Evolutionary conservation across 1,140 invertebrate species (phyloP), one percentile per base, ranked within the genome.

Genomic region (Drosophila punjabiensis): DNA sequence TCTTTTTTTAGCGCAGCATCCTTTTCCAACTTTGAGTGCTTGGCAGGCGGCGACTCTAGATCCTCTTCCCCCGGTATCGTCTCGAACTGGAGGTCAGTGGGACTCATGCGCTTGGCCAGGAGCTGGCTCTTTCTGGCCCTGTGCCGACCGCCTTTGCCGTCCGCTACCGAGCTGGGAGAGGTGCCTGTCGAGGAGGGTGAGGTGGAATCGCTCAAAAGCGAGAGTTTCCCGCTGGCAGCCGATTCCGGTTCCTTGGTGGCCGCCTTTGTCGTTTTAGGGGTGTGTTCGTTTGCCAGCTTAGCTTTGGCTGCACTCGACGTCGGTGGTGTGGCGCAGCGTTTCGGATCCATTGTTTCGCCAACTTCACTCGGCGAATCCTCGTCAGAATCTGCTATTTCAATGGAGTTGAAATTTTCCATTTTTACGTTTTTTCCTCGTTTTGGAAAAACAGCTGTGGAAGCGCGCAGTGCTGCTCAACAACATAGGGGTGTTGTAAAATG

Each of bases 341-440:
- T 61, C 55, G 63, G 11, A n/a, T 55, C 59, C 28, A 32, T 35
- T 13, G 47, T 14, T 1, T 55, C 35, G 10, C 37, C 80, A 18
- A 28, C 43, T 11, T 35, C 37, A 10, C 18, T 56, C 13, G 56
- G 18, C 45, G 55, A 55, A 13, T 86, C 83, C n/a, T 86, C 83
- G 14, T 88, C 84, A 28, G 85, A 84, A n/a, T 89, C 85, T 6
- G 76, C 30, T 16, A 88, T 85, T 85, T 89, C 85, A 59, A 88
- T 88, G 0, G 73, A 61, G 52, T 81, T 75, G 20, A 35, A 55
- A 14, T 35, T 24, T 8, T 39, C 37, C 68, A 71, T 68, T 50
- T 9, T 65, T 48, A 8, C 32, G 18, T 39, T 24, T 58, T n/a
- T 18, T 35, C 8, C 24, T 18, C 28, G 20, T 5, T 58, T 32